These are phyloP conservation scores for Ptychobarbus kaznakovi DNA, from an alignment of 2,797 vertebrate species.

Conservation along the genomic window DNA sequence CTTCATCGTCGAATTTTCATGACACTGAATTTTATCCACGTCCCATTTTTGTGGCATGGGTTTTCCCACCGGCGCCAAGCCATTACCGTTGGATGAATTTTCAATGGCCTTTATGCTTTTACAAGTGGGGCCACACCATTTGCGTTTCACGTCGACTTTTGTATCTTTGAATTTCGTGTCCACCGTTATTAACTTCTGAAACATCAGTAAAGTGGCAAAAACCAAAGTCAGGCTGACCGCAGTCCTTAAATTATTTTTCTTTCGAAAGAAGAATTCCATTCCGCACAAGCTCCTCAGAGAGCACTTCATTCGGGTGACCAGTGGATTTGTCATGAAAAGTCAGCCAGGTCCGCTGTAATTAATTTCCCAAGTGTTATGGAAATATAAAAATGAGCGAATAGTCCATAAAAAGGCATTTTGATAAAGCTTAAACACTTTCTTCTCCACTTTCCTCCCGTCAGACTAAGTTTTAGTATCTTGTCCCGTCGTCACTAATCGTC, in stretches of 20 bases:
- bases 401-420: constrained; percentile 37
- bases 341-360: neutral
- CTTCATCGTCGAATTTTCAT: constrained; percentile 70
- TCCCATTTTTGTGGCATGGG: constrained; percentile 71
- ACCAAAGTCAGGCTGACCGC: constrained; percentile 79
- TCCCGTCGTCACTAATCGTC: neutral
- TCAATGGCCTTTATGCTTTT: constrained; percentile 49
- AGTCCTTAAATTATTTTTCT: constrained; percentile 78
- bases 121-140: constrained; percentile 67
- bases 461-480: neutral
- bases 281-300: constrained; percentile 48
- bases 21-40: constrained; percentile 75
- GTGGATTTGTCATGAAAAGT: constrained; percentile 8
- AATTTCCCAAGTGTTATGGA: neutral
- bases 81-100: constrained; percentile 44
- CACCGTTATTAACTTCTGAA: constrained; percentile 78
- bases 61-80: neutral
- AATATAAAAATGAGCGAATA: neutral
- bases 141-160: constrained; percentile 55
- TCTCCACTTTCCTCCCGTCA: neutral
- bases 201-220: constrained; percentile 79
- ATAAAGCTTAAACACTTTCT: neutral
- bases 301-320: neutral
- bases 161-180: constrained; percentile 69
- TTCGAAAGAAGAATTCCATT: constrained; percentile 78